phyloP scores from a whole-genome alignment of 2,888 invertebrate genomes.

The Conops quadrifasciatus region DNA sequence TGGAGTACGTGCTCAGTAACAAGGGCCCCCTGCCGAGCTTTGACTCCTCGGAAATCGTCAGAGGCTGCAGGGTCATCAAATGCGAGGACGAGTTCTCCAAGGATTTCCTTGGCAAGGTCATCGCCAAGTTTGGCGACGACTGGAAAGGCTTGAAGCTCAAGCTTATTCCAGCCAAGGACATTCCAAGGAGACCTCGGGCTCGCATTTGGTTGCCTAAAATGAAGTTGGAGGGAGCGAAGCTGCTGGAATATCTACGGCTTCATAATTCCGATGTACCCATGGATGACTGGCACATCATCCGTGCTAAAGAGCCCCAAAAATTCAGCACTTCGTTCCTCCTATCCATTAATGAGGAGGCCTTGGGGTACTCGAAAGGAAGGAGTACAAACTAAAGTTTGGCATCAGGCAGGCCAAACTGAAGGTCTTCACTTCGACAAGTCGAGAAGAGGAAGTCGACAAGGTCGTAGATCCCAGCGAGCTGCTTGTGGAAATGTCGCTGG shows the following conservation, averaged over 20 bases:
- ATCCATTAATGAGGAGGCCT: neutral
- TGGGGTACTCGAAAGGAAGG: neutral
- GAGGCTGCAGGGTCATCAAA: neutral
- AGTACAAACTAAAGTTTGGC: neutral
- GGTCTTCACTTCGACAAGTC: neutral
- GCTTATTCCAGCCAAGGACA: slow-evolving; percentile 7
- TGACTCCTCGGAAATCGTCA: neutral
- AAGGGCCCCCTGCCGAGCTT: neutral
- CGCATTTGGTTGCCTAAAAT: slow-evolving; percentile 14
- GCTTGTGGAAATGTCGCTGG: neutral
- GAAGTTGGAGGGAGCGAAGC: neutral
- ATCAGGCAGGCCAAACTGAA: neutral
- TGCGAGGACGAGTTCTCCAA: neutral
- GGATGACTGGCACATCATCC: slow-evolving; percentile 6
- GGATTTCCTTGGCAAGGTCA: neutral
- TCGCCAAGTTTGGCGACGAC: slow-evolving; percentile 2
- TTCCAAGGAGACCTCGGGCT: slow-evolving; percentile 8
- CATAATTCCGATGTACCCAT: slow-evolving; percentile 9
- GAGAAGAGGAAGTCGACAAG: neutral
- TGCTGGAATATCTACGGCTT: neutral
- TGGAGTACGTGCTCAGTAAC: neutral
- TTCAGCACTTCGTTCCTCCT: neutral
- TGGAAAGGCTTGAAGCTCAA: neutral
- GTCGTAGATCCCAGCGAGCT: neutral
- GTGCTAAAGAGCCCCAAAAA: neutral